These are phyloP conservation scores for Leptopilina drosophilae DNA, from an alignment of 2,888 invertebrate species.

Conservation along the genomic window DNA sequence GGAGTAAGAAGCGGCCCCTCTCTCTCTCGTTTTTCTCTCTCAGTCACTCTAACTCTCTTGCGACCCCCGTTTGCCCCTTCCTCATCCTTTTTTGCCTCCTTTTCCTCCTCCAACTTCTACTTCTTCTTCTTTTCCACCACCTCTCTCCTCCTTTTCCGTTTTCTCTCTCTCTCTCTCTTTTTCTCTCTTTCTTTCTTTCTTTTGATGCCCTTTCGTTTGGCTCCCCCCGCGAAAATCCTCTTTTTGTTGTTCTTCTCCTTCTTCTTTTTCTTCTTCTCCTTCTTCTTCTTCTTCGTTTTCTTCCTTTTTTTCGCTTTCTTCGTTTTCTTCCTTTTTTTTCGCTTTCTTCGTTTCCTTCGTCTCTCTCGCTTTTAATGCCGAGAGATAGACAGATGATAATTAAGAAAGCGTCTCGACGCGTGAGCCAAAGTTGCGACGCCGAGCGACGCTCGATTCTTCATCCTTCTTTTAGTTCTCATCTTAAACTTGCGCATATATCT, in stretches of 20 bases:
- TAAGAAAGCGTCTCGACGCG: slow-evolving; percentile 76
- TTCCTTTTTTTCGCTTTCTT: slow-evolving; percentile 42
- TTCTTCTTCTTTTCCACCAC: slow-evolving; percentile 55
- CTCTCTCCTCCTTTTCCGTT: slow-evolving; percentile 53
- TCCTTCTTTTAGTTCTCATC: slow-evolving; percentile 46
- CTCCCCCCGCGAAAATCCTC: slow-evolving; percentile 16
- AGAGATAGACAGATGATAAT: slow-evolving; percentile 77
- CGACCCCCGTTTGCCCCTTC: slow-evolving; percentile 35
- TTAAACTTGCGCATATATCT: slow-evolving; percentile 41
- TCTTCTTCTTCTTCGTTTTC: slow-evolving; percentile 11
- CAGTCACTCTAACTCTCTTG: slow-evolving; percentile 42
- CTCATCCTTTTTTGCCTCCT: slow-evolving; percentile 43
- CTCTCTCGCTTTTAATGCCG: slow-evolving; percentile 66
- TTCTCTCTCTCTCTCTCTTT: slow-evolving; percentile 42
- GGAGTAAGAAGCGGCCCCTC: slow-evolving; percentile 74
- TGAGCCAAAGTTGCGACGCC: slow-evolving; percentile 71
- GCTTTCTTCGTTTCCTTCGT: slow-evolving; percentile 43
- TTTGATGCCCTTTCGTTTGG: slow-evolving; percentile 44
- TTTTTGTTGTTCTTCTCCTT: slow-evolving; percentile 49
- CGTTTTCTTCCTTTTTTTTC: background rate
- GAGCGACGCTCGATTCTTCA: slow-evolving; percentile 62
- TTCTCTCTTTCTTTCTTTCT: slow-evolving; percentile 45
- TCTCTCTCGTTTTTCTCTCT: slow-evolving; percentile 53
- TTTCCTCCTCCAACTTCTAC: slow-evolving; percentile 59
- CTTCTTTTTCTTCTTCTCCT: slow-evolving; percentile 45